Base-by-base conservation (phyloP, 2,113 vertebrate genomes). In the Sinocyclocheilus anshuiensis region DNA sequence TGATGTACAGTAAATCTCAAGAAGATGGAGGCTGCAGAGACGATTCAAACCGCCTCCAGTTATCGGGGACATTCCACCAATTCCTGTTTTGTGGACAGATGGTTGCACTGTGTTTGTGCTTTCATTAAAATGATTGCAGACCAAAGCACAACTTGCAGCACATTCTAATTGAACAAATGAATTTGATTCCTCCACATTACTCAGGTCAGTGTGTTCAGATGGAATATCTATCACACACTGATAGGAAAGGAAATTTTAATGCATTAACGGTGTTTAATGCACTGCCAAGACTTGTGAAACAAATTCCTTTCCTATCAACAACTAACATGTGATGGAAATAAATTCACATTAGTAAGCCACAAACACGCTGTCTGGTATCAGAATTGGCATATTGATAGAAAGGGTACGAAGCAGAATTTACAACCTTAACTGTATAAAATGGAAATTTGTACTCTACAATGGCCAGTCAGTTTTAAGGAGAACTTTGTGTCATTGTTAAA, bases 41-140 rank as follows among this genome's bases (percentile, higher is more conserved):
- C 59, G 45, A 77, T 87, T 86, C 82, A 88, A 84, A 91, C 50
- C 81, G 61, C 86, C 85, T 82, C 81, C 75, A 86, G 80, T 76
- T 84, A 59, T n/a, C 48, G 4, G 29, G 86, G 89, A 86, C 50
- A 82, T 82, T 82, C 63, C 24, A 57, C 61, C 11, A 84, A 74
- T 79, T 87, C 83, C 85, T 69, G 75, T 87, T 88, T 20, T 65
- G 81, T 81, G 65, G 75, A 81, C 72, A 81, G 77, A 89, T 88
- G 88, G 87, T 75, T 24, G 65, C 83, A 50, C 79, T 50, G 86
- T 84, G 42, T 76, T 83, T 74, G 71, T 84, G 79, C 78, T 81
- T 88, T 83, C 67, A 83, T 84, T 87, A 75, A 29, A 86, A 78
- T 75, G 81, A 79, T 78, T 86, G 85, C 76, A 88, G 79, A 90